Evolutionary conservation across 37 sponge, comb jelly and placozoan genomes (phyloP).

Genomic region (Spongilla lacustris): DNA sequence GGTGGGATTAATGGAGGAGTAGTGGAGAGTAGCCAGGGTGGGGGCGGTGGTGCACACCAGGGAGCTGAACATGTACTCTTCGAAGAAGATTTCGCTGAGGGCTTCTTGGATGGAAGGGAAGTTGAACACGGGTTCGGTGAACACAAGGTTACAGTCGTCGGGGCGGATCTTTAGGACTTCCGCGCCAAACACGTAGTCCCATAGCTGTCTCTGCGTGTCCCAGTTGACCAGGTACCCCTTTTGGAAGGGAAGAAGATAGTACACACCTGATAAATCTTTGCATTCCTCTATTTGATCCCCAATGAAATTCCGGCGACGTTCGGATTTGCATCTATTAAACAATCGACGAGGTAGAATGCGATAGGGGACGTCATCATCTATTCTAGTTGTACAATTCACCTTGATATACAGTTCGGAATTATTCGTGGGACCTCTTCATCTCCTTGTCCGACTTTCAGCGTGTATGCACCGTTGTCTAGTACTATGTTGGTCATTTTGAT

Average conservation of each 20-base stretch:
- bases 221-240: slow-evolving; percentile 97
- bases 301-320: slow-evolving; percentile 86
- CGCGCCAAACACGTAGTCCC: slow-evolving; percentile 86
- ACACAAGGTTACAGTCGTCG: slow-evolving; percentile 44
- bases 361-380: neutral
- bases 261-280: slow-evolving; percentile 90
- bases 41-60: slow-evolving; percentile 70
- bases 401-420: slow-evolving; percentile 86
- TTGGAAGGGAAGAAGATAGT: slow-evolving; percentile 88
- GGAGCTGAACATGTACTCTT: slow-evolving; percentile 89
- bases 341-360: neutral
- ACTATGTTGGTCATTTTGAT: slow-evolving; percentile 19
- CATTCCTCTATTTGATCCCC: slow-evolving; percentile 86
- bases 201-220: slow-evolving; percentile 91
- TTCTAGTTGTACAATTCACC: slow-evolving; percentile 12
- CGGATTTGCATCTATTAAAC: slow-evolving; percentile 79
- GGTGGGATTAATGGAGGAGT: slow-evolving; percentile 30
- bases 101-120: slow-evolving; percentile 91
- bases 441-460: slow-evolving; percentile 74
- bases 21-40: slow-evolving; percentile 62
- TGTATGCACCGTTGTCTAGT: slow-evolving; percentile 86
- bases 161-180: slow-evolving; percentile 52
- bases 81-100: slow-evolving; percentile 90
- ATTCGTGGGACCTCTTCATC: slow-evolving; percentile 32
- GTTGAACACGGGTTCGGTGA: slow-evolving; percentile 95